Base-by-base conservation (phyloP, 2,888 invertebrate genomes). In the Rhagonycha lutea region DNA sequence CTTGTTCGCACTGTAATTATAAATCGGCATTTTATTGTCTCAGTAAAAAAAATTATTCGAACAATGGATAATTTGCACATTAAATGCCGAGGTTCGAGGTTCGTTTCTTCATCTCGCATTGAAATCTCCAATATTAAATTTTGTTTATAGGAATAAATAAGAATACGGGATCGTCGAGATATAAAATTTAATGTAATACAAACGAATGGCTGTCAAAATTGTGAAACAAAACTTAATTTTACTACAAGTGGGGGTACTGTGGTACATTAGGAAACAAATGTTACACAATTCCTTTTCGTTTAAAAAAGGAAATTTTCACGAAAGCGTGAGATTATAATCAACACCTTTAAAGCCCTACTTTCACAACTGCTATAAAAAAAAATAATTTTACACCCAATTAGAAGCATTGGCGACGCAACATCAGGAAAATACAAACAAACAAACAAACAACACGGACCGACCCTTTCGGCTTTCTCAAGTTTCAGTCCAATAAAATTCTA, bases 1-100 rank as follows among this genome's bases (percentile, higher is more conserved):
- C 65, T 63, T 73, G 73, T 76, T 73, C 70, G 70, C 73, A 70
- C 73, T 70, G 70, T 69, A 76, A 76, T 76, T 76, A 76, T 76
- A 68, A 68, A 68, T 70, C 70, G 68, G 29, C 60, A 29, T 72
- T 72, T 72, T 75, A 75, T 75, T 75, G 75, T 70, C 32, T 63
- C 47, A n/a, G 18, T 14, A 62, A 69, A 29, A 14, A 68, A 29
- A 29, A 67, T 28, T 18, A 23, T 24, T 10, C 23, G 73, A 73
- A 73, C 73, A 73, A 73, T 73, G 24, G 69, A 14, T 28, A 68
- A 24, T 32, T 60, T 29, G 62, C 63, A 71, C 28, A 28, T 14
- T 63, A 63, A 62, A 61, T 61, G 5, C 47, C 47, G 47, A 47
- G n/a, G 47, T 47, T 47, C 47, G 47, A 62, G 14, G 26, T 63